phyloP scores from a whole-genome alignment of 2,888 invertebrate genomes.

The Andrena bicolor region DNA sequence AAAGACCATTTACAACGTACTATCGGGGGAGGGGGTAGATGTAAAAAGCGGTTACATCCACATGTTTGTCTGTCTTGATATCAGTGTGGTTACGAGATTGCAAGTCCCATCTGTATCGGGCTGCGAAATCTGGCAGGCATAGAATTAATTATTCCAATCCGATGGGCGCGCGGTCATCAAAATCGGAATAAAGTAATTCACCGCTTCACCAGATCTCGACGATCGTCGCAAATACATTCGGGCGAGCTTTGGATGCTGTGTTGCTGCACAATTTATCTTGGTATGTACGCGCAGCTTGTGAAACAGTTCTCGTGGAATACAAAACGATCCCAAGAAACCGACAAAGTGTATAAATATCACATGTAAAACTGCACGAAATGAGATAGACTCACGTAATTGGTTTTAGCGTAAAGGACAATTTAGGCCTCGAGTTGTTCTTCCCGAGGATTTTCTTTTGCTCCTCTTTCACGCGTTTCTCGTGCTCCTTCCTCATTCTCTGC shows the following conservation, averaged over 20 bases:
- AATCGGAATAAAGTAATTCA: conserved; percentile 61
- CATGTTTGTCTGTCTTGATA: conserved; percentile 47
- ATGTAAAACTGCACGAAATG: conserved; percentile 77
- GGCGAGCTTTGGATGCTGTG: conserved; percentile 61
- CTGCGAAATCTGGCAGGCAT: conserved; percentile 54
- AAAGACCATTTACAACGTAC: conserved; percentile 14
- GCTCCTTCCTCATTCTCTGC: conserved; percentile 96
- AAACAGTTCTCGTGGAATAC: conserved; percentile 59
- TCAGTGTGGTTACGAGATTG: conserved; percentile 53
- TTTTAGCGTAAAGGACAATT: conserved; percentile 96
- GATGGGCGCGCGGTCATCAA: conserved; percentile 44
- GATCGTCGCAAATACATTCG: conserved; percentile 61
- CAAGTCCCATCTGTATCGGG: conserved; percentile 56
- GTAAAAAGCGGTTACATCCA: background rate
- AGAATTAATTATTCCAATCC: conserved; percentile 58
- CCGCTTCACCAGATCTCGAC: conserved; percentile 58
- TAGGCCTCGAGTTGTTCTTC: conserved; percentile 98
- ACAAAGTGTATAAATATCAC: conserved; percentile 79
- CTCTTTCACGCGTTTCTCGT: conserved; percentile 95
- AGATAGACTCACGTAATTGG: conserved; percentile 89
- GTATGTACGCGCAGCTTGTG: conserved; percentile 42
- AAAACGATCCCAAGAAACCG: conserved; percentile 64
- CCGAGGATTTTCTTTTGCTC: conserved; percentile 99
- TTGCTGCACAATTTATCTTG: conserved; percentile 53
- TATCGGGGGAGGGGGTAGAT: conserved; percentile 20